These are phyloP conservation scores for Oxyscelio sp. DNA, from an alignment of 2,888 invertebrate genomes.

Conservation along the genomic window DNA sequence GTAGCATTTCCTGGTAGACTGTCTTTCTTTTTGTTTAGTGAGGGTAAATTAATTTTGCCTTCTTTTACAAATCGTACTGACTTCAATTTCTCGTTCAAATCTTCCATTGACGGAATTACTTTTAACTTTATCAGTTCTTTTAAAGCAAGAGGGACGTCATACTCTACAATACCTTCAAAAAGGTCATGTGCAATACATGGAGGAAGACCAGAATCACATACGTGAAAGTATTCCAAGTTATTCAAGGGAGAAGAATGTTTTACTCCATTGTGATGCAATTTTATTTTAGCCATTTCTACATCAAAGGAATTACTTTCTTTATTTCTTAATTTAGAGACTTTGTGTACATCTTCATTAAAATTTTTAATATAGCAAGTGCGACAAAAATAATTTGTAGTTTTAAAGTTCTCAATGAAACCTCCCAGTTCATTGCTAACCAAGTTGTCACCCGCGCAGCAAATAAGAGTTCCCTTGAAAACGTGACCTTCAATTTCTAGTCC, in stretches of 20 bases:
- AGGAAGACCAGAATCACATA: constrained; percentile 61
- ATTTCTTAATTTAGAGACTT: background rate
- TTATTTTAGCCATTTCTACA: no score
- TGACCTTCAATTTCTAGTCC: background rate
- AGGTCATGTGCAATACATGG: no score
- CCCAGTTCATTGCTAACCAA: background rate
- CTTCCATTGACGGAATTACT: constrained; percentile 17
- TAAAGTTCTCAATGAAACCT: constrained; percentile 5
- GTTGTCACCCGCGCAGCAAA: background rate
- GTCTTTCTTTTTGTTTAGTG: background rate
- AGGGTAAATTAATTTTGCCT: constrained; percentile 17
- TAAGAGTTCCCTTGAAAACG: background rate
- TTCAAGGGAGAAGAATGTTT: constrained; percentile 78
- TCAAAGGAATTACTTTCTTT: no score
- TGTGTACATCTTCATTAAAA: background rate
- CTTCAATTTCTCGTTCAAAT: constrained; percentile 7
- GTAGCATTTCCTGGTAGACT: constrained; percentile 50
- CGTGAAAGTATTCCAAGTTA: constrained; percentile 76
- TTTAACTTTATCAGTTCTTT: constrained; percentile 61
- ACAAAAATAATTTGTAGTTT: background rate
- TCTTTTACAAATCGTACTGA: constrained; percentile 7
- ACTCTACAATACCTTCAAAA: constrained; percentile 76
- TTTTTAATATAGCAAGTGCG: background rate
- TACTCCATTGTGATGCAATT: constrained; percentile 66
- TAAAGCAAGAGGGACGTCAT: constrained; percentile 73